These are phyloP conservation scores for Leptestheria dahalacensis DNA, from an alignment of 1,140 invertebrate species.

Conservation along the genomic window DNA sequence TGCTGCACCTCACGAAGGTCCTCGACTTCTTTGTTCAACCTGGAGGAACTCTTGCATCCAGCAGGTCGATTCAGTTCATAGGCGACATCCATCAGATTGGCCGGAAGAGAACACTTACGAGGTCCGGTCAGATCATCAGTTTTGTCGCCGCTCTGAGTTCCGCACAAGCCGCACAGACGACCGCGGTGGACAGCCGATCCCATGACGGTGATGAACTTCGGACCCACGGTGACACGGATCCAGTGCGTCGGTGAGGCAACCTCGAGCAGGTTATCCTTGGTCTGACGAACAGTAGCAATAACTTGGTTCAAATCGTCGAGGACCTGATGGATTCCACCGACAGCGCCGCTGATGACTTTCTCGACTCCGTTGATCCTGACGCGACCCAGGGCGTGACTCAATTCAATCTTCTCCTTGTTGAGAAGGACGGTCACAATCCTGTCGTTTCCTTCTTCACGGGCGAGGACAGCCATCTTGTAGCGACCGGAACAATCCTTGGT, in stretches of 20 bases:
- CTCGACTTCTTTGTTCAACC: background rate
- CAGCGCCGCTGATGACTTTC: background rate
- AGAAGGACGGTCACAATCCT: slow-evolving; percentile 10
- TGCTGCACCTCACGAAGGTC: slow-evolving; percentile 5
- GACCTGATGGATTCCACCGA: background rate
- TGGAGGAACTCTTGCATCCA: slow-evolving; percentile 2
- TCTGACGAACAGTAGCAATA: slow-evolving; percentile 4
- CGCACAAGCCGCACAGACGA: slow-evolving; percentile 17
- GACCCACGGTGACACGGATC: slow-evolving; percentile 5
- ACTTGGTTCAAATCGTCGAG: slow-evolving; percentile 1
- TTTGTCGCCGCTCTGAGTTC: slow-evolving; percentile 15
- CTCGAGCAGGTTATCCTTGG: slow-evolving; percentile 9
- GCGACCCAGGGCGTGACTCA: slow-evolving; percentile 2
- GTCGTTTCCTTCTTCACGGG: slow-evolving; percentile 10
- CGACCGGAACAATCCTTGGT: slow-evolving; percentile 21
- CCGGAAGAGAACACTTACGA: slow-evolving; percentile 6
- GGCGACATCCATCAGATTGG: slow-evolving; percentile 12
- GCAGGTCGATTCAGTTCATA: slow-evolving; percentile 7
- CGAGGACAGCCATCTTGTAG: slow-evolving; percentile 17
- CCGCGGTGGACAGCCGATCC: slow-evolving; percentile 12
- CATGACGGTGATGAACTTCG: slow-evolving; percentile 9
- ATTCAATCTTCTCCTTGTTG: slow-evolving; percentile 15
- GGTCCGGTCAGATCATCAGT: slow-evolving; percentile 15
- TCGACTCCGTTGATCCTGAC: slow-evolving; percentile 15
- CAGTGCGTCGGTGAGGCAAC: slow-evolving; percentile 5